A percentile compares a stretch with the other conserved stretches of the same genome.
Conservation (phyloP, 2,113 vertebrate species). For the Semicossyphus pulcher region DNA sequence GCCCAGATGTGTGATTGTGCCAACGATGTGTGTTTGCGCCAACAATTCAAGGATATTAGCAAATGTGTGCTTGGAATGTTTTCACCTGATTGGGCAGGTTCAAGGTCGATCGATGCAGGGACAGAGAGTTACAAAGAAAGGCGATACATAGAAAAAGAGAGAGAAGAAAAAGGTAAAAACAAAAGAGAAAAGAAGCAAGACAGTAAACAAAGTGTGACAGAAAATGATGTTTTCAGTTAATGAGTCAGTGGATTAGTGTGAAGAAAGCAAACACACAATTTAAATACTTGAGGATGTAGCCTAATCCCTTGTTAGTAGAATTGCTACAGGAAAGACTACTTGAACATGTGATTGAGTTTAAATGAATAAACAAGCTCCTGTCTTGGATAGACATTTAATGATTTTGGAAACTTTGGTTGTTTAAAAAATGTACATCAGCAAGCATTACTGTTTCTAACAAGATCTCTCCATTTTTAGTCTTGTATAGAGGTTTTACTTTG, state of each 20-base stretch:
- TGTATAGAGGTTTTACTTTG: no score
- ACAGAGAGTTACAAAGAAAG: not conserved
- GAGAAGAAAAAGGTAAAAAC: no score
- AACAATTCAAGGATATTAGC: not conserved
- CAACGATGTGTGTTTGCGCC: not conserved
- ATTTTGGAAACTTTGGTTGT: not conserved
- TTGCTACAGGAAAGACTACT: conserved; percentile 11
- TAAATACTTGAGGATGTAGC: not conserved
- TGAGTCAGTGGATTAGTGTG: not conserved
- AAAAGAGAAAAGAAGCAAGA: not conserved
- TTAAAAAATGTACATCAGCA: not conserved
- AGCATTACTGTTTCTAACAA: no score
- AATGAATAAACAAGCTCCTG: not conserved
- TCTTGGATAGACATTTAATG: not conserved
- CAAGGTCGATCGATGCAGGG: not conserved
- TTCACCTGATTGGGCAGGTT: not conserved
- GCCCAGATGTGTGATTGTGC: not conserved
- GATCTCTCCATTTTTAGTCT: no score
- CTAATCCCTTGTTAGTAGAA: not conserved
- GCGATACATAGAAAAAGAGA: not conserved
- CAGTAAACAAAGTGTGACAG: not conserved
- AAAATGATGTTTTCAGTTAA: not conserved
- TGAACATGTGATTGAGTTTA: not conserved
- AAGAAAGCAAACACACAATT: not conserved
- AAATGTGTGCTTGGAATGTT: not conserved